Conservation (phyloP, 2,797 vertebrate genomes). For the Peromyscus aztecus region DNA sequence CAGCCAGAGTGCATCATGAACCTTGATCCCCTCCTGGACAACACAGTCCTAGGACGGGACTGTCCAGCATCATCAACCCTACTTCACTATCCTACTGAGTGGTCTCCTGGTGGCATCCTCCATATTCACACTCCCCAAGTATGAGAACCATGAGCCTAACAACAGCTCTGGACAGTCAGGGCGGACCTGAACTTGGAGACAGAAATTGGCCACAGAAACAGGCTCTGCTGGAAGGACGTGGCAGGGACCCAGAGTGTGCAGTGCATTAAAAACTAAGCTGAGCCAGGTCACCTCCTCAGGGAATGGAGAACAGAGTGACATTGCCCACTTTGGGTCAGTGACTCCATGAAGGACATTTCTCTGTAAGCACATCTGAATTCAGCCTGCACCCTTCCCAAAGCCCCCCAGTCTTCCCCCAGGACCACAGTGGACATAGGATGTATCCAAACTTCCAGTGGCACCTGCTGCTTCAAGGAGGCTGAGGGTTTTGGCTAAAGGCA, state of each 20-base stretch:
- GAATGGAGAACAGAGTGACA: neutral
- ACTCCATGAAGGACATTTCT: neutral
- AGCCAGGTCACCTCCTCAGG: neutral
- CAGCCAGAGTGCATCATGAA: accelerated
- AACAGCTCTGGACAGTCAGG: accelerated
- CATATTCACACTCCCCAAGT: no score
- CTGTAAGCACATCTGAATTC: neutral
- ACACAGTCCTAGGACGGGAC: neutral
- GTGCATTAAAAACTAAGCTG: neutral
- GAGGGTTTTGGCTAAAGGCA: neutral
- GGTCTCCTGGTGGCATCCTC: neutral
- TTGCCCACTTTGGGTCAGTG: no score
- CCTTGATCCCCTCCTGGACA: neutral
- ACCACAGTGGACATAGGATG: neutral
- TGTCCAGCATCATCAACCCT: neutral
- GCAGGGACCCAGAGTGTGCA: neutral
- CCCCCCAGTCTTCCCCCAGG: neutral
- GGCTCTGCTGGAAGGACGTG: neutral
- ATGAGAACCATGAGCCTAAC: neutral
- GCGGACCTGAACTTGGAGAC: neutral
- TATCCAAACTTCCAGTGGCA: no score
- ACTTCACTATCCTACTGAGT: neutral
- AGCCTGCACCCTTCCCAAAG: neutral
- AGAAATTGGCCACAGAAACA: neutral
- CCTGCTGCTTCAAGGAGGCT: neutral